phyloP scores from a whole-genome alignment of 2,113 vertebrate genomes.

The Scortum barcoo region DNA sequence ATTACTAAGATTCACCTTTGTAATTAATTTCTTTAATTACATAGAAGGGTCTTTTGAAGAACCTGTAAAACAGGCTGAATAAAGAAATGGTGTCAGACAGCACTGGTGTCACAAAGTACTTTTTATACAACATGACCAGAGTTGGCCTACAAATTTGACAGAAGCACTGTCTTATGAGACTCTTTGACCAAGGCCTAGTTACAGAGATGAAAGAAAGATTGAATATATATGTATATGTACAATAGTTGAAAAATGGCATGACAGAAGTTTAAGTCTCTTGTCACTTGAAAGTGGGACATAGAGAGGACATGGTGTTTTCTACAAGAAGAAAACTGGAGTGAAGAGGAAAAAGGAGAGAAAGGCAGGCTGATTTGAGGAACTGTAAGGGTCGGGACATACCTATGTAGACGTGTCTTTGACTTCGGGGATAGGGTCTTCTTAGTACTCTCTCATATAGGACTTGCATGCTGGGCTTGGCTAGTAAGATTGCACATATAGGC shows the following conservation, averaged over 20 bases:
- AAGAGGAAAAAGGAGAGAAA: conserved; percentile 61
- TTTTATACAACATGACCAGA: conserved; percentile 31
- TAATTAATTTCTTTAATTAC: conserved; percentile 32
- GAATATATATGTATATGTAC: neutral
- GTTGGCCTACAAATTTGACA: conserved; percentile 14
- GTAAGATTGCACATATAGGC: conserved; percentile 97
- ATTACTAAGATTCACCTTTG: conserved; percentile 19
- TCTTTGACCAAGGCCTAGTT: conserved; percentile 19
- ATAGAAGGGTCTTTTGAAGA: conserved; percentile 41
- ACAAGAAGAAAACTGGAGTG: conserved; percentile 65
- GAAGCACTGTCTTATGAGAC: conserved; percentile 18
- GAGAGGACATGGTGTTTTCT: conserved; percentile 32
- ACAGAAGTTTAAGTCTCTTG: conserved; percentile 39
- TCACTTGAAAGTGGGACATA: conserved; percentile 34
- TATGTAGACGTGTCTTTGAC: conserved; percentile 93
- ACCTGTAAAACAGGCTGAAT: conserved; percentile 25
- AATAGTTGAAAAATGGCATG: conserved; percentile 39
- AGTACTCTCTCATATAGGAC: conserved; percentile 99
- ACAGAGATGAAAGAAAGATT: conserved; percentile 46
- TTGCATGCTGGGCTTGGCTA: conserved; percentile 99
- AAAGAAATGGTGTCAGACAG: conserved; percentile 35
- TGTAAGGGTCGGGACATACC: conserved; percentile 90
- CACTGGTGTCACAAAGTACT: conserved; percentile 30
- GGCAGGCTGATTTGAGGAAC: conserved; percentile 54
- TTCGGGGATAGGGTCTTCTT: conserved; percentile 97